Conservation (phyloP, 2,888 invertebrate genomes). For the Thysanoteuthis rhombus region DNA sequence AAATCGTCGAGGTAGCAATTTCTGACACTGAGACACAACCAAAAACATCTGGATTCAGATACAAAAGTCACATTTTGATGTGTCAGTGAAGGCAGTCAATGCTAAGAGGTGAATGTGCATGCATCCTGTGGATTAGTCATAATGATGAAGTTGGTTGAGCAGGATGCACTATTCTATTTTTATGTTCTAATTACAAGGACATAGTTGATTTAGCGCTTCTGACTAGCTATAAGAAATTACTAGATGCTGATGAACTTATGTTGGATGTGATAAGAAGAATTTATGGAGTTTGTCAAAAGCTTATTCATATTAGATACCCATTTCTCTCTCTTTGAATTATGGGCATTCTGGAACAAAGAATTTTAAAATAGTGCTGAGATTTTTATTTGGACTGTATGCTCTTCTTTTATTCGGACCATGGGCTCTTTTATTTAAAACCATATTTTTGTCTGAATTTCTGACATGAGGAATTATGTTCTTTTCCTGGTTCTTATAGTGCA, state of each 20-base stretch:
- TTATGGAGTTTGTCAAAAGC: not conserved
- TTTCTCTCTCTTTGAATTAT: no score
- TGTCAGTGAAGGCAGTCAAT: no score
- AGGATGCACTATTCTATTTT: not conserved
- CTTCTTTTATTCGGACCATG: no score
- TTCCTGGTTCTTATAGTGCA: no score
- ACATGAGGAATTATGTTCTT: no score
- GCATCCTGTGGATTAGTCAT: not conserved
- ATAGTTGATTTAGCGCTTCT: not conserved
- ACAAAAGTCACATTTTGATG: no score
- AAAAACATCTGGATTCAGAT: no score
- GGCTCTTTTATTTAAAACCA: no score
- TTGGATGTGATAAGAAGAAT: not conserved
- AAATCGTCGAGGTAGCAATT: no score
- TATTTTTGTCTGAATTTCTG: no score
- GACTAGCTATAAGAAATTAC: not conserved
- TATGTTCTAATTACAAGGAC: not conserved
- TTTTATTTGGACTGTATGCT: not conserved
- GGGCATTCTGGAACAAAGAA: not conserved
- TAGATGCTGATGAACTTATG: not conserved
- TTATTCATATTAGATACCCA: not conserved
- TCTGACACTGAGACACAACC: no score
- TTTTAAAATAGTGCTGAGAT: not conserved
- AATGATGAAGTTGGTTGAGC: not conserved
- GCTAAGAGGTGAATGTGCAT: no score